Base-by-base conservation (phyloP, 2,888 invertebrate genomes). In the Drosophila helvetica region DNA sequence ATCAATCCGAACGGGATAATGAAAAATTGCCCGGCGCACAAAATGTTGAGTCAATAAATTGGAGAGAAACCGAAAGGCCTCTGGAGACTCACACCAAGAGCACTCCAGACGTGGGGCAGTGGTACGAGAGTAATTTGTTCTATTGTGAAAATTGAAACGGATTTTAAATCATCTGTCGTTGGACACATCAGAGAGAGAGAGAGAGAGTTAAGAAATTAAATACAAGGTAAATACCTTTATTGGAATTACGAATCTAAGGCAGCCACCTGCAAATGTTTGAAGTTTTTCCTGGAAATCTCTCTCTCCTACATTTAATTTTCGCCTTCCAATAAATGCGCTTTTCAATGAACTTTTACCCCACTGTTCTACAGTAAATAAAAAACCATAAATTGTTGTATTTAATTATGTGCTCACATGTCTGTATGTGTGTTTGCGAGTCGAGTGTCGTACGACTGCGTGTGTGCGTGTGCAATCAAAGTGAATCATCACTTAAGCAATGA, bases 401-500 rank as follows among this genome's bases (percentile, higher is more conserved):
- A 56, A 66, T 66, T 68, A 33, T 42, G 42, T 25, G 18, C 6
- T 17, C 33, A 43, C 12, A 38, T 43, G 42, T 15, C 38, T 2
- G 4, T 47, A 30, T 25, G 30, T 43, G 25, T 15, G 10, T 10
- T 8, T 27, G 27, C 7, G 18, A 30, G 42, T n/a, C 22, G 42
- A 19, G 60, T 5, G 45, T 33, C 25, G 10, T 18, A 25, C 53
- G 30, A 55, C 65, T 48, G 52, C 47, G 33, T 66, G 38, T 64
- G 43, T 53, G 48, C 46, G 47, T 43, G 42, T 58, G 48, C 54
- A 74, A 76, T 76, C 84, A 76, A 81, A 80, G 82, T 82, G 81
- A 81, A 81, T 82, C 81, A 82, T 84, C 81, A 74, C 74, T 81
- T 86, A 72, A 76, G 57, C 58, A 74, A 79, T 69, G 63, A 80